A percentile compares a stretch with the other conserved stretches of the same genome.
Evolutionary conservation across 2,113 vertebrate species (phyloP).

Genomic region (Poecilia latipinna): DNA sequence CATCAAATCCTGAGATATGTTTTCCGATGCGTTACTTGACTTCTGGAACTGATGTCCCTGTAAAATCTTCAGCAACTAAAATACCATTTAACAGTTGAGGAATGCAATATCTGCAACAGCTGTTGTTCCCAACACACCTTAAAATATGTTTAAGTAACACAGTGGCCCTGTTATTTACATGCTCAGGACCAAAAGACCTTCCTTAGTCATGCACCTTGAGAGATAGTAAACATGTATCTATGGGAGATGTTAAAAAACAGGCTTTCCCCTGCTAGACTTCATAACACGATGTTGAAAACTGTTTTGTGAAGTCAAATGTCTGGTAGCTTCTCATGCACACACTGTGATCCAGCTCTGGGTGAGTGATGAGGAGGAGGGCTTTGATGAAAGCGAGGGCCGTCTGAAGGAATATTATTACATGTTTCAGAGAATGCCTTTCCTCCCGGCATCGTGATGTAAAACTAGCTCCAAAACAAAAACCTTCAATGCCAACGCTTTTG

Average conservation of each 20-base stretch:
- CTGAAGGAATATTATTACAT: conserved; percentile 55
- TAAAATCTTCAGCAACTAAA: background rate
- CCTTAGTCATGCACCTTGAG: background rate
- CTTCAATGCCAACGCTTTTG: conserved; percentile 19
- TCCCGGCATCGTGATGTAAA: conserved; percentile 51
- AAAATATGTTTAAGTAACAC: conserved; percentile 17
- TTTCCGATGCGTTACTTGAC: background rate
- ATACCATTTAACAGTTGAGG: background rate
- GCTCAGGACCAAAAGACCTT: background rate
- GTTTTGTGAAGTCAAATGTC: conserved; percentile 11
- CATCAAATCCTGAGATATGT: background rate
- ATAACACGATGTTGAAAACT: conserved; percentile 15
- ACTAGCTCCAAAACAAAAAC: conserved; percentile 40
- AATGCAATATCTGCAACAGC: conserved; percentile 17
- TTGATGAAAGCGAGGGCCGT: conserved; percentile 41
- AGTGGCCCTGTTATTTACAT: conserved; percentile 11
- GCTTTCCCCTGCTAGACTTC: conserved; percentile 14
- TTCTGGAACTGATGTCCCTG: too few species aligned
- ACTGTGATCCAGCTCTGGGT: conserved; percentile 20
- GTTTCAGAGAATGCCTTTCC: conserved; percentile 38
- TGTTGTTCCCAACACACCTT: conserved; percentile 19
- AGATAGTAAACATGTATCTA: conserved; percentile 7
- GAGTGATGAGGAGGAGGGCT: conserved; percentile 45
- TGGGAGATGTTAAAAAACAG: conserved; percentile 9
- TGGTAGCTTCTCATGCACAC: conserved; percentile 23